Evolutionary conservation across 2,113 vertebrate genomes (phyloP), one percentile per base, ranked within the genome.

Genomic region (Rhinolophus ferrumequinum): DNA sequence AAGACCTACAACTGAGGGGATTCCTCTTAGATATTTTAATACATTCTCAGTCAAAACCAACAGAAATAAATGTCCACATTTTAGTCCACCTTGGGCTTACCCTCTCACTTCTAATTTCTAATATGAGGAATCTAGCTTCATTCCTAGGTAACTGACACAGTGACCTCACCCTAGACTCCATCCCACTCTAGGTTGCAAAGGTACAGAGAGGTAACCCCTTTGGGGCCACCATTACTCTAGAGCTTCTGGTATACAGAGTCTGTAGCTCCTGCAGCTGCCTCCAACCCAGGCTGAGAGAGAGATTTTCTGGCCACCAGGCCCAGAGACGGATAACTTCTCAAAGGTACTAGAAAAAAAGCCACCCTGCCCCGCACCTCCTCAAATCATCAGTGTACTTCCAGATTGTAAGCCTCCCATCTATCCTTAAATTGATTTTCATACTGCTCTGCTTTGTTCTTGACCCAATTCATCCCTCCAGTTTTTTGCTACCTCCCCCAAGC

Each of bases 21-120:
- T 88, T 90, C 41, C 19, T 83, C 64, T 47, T 88, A 94, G n/a
- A 81, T 92, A 84, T 69, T 83, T 95, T 44, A 19, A 66, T 76
- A 70, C n/a, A 28, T 91, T 88, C 44, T 50, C 44, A 90, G 77
- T 90, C 44, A 80, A 95, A 82, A 75, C 33, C 13, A 83, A 86
- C 19, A 94, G 18, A 96, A 93, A 18, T 66, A 87, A 94, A 62
- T 85, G 52, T 81, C 11, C 30, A 77, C 19, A 90, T 64, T 83
- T 77, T 92, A 82, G 35, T 13, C n/a, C 28, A 58, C 14, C 41
- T 56, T 82, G 41, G 52, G n/a, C 81, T 93, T 96, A 44, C 24
- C 67, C 4, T 66, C 9, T 95, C 56, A 33, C 26, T 85, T 92
- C 62, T 24, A 77, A 21, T 73, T 92, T 92, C 62, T 81, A 52